Conservation (phyloP, 2,797 vertebrate species). For the Atherinosoma microstoma region DNA sequence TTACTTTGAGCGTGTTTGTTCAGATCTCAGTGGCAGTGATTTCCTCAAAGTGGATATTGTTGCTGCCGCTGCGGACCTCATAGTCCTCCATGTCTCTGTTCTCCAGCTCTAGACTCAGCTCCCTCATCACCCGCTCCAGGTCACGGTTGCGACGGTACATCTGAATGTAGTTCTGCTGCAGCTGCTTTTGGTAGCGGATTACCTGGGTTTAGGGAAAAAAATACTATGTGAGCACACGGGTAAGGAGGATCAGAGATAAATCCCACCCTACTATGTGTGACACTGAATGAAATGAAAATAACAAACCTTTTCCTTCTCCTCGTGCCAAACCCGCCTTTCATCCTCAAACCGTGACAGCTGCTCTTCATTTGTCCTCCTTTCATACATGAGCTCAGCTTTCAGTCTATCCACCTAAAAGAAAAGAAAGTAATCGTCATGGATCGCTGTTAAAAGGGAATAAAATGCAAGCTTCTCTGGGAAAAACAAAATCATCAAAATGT, state of each 20-base stretch:
- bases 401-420: conserved; percentile 84
- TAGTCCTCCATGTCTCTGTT: conserved; percentile 88
- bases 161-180: conserved; percentile 98
- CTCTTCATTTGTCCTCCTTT: conserved; percentile 89
- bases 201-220: conserved; percentile 69
- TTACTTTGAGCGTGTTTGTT: conserved; percentile 25
- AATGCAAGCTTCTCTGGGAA: background rate
- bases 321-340: conserved; percentile 94
- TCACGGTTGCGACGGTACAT: conserved; percentile 97
- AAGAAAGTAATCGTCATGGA: background rate
- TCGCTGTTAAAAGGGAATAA: background rate
- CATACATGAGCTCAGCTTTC: conserved; percentile 88
- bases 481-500: background rate
- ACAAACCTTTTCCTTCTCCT: conserved; percentile 92
- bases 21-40: conserved; percentile 87
- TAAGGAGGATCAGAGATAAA: background rate
- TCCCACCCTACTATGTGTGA: background rate
- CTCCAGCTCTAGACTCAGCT: conserved; percentile 93
- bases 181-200: conserved; percentile 98
- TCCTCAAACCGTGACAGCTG: conserved; percentile 90
- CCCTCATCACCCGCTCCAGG: conserved; percentile 92
- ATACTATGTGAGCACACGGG: background rate
- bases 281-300: conserved; percentile 2
- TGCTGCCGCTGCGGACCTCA: conserved; percentile 90
- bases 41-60: conserved; percentile 91